Conservation (phyloP, 1,140 invertebrate species). For the Teleopsis dalmanni region DNA sequence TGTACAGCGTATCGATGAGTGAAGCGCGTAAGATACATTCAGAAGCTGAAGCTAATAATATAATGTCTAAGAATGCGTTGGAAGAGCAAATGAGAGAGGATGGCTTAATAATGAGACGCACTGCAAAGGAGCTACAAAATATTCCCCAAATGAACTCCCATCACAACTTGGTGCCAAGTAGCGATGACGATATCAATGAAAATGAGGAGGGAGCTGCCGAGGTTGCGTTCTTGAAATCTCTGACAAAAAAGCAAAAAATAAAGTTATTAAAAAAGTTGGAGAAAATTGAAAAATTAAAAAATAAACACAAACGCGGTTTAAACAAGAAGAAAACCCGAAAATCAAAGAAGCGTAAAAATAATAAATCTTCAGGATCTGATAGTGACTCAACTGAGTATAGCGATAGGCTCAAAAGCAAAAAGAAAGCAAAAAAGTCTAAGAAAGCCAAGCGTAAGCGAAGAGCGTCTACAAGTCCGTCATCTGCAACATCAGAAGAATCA, state of each 20-base stretch:
- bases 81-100: conserved; percentile 88
- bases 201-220: conserved; percentile 39
- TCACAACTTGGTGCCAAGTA: conserved; percentile 45
- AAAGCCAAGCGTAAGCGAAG: background rate
- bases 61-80: conserved; percentile 60
- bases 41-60: conserved; percentile 50
- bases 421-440: conserved; percentile 6
- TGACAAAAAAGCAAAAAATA: conserved; percentile 83
- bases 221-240: conserved; percentile 63
- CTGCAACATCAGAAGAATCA: no score
- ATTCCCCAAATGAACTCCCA: conserved; percentile 29
- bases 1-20: conserved; percentile 79
- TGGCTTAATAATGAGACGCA: conserved; percentile 79
- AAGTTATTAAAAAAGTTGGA: conserved; percentile 80
- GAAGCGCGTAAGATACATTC: conserved; percentile 53
- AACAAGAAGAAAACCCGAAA: conserved; percentile 18
- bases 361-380: no score
- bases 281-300: conserved; percentile 64
- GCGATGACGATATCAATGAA: conserved; percentile 58
- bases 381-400: no score
- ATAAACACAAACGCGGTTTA: conserved; percentile 44
- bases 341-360: conserved; percentile 18
- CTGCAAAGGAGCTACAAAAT: conserved; percentile 49
- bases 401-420: conserved; percentile 5
- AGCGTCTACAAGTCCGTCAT: no score